Percentiles rank a stretch among this genome's conserved stretches.
Evolutionary conservation across 2,113 vertebrate species (phyloP).

Genomic region (Apodemus speciosus): DNA sequence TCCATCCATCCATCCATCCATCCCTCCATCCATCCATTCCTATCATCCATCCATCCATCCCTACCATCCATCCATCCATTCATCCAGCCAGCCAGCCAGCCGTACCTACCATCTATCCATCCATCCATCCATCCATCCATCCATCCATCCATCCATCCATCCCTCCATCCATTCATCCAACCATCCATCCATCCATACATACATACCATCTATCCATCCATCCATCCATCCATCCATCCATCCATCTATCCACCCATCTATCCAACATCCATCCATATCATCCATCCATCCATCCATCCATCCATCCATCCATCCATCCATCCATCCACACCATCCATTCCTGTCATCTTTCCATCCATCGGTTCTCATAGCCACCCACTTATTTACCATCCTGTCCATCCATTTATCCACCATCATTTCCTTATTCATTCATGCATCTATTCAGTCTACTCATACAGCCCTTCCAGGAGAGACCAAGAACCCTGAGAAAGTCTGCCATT

Average conservation of each 20-base stretch:
- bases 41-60: neutral
- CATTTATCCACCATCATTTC: neutral
- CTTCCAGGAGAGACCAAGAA: constrained; percentile 5
- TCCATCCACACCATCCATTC: too few species aligned
- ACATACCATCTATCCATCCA: neutral
- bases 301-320: neutral
- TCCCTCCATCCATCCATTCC: neutral
- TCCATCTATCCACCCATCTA: too few species aligned
- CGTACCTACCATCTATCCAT: neutral
- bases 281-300: neutral
- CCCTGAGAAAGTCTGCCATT: neutral
- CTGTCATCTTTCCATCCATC: neutral
- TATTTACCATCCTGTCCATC: neutral
- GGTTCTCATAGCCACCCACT: neutral
- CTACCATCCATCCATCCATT: too few species aligned
- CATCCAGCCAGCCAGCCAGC: neutral
- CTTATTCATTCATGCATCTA: neutral
- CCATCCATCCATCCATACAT: neutral
- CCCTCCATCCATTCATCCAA: neutral
- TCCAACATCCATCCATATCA: neutral
- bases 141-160: neutral
- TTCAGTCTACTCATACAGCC: neutral
- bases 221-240: too few species aligned
- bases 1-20: neutral
- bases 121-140: too few species aligned